phyloP scores from a whole-genome alignment of 2,797 vertebrate genomes.

The Chromis chromis region DNA sequence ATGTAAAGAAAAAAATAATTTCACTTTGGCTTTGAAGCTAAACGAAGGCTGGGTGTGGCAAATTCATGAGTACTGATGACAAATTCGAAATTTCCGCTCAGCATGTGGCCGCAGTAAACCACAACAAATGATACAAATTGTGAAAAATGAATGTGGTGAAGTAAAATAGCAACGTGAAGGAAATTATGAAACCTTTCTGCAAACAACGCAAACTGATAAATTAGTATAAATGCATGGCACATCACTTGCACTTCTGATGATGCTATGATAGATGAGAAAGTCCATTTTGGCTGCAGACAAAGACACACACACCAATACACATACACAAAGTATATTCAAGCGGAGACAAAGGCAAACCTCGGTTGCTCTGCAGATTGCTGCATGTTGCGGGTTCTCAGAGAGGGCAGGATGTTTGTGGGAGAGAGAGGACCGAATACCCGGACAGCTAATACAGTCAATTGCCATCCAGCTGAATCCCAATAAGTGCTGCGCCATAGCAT shows the following conservation, averaged over 20 bases:
- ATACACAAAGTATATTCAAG: conserved; percentile 42
- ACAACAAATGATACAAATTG: conserved; percentile 48
- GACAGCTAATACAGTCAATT: conserved; percentile 82
- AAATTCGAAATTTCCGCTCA: conserved; percentile 74
- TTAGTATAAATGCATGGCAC: conserved; percentile 33
- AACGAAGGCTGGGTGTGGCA: conserved; percentile 79
- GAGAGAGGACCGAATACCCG: conserved; percentile 67
- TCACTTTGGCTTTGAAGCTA: conserved; percentile 58
- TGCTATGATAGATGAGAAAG: conserved; percentile 44
- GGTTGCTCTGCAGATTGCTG: conserved; percentile 50
- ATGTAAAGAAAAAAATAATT: conserved; percentile 31
- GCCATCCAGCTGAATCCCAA: conserved; percentile 89
- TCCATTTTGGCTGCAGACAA: conserved; percentile 70
- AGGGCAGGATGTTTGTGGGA: conserved; percentile 59
- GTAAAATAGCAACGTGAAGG: conserved; percentile 28
- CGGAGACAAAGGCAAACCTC: conserved; percentile 65
- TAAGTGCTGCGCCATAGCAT: conserved; percentile 94
- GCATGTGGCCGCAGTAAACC: conserved; percentile 59
- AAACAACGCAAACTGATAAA: conserved; percentile 39
- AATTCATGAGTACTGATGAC: conserved; percentile 56
- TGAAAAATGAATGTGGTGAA: conserved; percentile 46
- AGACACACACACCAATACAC: conserved; percentile 57
- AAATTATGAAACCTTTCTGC: conserved; percentile 40
- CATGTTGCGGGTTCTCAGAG: conserved; percentile 60
- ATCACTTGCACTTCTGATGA: conserved; percentile 46